Percentiles rank a stretch among this genome's conserved stretches.
Conservation (phyloP, 1,140 invertebrate species). For the Heliconius hermathena region DNA sequence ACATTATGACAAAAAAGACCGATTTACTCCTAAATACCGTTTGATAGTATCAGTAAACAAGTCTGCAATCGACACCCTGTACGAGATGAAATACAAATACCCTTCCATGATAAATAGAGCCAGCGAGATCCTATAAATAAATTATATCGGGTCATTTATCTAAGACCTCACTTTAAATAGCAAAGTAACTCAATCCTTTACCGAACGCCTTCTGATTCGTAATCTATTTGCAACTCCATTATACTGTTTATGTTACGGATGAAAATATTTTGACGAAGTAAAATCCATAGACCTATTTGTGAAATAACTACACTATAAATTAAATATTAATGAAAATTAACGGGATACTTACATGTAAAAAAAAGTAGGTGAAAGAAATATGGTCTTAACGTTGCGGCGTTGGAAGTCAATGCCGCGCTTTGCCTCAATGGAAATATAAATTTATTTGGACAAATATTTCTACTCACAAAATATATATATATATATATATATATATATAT, state of each 20-base stretch:
- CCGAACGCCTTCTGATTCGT: neutral
- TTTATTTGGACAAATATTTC: no score
- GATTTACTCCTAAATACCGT: neutral
- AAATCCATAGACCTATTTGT: neutral
- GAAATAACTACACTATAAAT: no score
- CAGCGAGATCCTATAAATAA: slow-evolving; percentile 14
- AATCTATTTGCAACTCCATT: neutral
- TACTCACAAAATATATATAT: no score
- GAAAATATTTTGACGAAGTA: neutral
- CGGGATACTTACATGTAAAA: no score
- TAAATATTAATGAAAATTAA: no score
- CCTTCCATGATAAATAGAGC: slow-evolving; percentile 17
- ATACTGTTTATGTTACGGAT: neutral
- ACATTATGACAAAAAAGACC: neutral
- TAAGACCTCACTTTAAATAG: slow-evolving; percentile 16
- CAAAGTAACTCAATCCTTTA: slow-evolving; percentile 4
- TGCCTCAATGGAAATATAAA: no score
- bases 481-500: no score
- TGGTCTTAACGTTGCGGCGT: no score
- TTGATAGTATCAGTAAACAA: neutral
- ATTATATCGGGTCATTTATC: slow-evolving; percentile 18
- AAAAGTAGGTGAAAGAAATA: no score
- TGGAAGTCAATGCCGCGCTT: no score
- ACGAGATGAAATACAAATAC: slow-evolving; percentile 16
- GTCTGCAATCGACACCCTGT: neutral